Base-by-base conservation (phyloP, 1,140 invertebrate species). In the Formica selysi region DNA sequence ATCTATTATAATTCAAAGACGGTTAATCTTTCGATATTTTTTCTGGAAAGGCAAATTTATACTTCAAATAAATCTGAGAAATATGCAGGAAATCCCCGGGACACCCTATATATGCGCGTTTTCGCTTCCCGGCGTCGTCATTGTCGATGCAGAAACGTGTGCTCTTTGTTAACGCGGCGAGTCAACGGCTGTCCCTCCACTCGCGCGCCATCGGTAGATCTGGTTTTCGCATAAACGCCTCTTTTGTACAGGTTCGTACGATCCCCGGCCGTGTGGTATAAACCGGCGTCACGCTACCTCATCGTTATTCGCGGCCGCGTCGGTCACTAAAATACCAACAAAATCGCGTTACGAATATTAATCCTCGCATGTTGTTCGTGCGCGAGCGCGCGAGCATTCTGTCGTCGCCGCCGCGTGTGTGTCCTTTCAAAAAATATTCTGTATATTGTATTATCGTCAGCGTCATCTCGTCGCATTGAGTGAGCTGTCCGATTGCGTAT, bases 151-250 rank as follows among this genome's bases (percentile, higher is more conserved):
- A 89, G 88, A 89, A 89, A 89, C 79, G 68, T 59, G 71, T 59
- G 79, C 79, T 83, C 79, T 83, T 83, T 83, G 79, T 83, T 83
- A 83, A 83, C 79, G 73, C 84, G 65, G 65, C 87, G 76, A 86
- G 81, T 89, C 88, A 86, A 89, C 88, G 88, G 88, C 88, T 83
- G 88, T 81, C 68, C 59, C 71, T 76, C 73, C 41, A 19, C 80
- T 81, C 87, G 70, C 80, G 70, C 80, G 83, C 80, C 88, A 81
- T 89, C 88, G 76, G 88, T 89, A 89, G 88, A 88, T 89, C 88
- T 86, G 87, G 88, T 89, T 89, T 89, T 86, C 84, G 67, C 59
- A 80, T 86, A 89, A 89, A 89, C 88, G 88, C 54, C 88, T 89
- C 88, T 89, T 89, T 89, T 89, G 88, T 89, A 76, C 70, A 48